These are phyloP conservation scores for Xerus rutilus DNA, from an alignment of 2,797 vertebrate species.

Conservation along the genomic window DNA sequence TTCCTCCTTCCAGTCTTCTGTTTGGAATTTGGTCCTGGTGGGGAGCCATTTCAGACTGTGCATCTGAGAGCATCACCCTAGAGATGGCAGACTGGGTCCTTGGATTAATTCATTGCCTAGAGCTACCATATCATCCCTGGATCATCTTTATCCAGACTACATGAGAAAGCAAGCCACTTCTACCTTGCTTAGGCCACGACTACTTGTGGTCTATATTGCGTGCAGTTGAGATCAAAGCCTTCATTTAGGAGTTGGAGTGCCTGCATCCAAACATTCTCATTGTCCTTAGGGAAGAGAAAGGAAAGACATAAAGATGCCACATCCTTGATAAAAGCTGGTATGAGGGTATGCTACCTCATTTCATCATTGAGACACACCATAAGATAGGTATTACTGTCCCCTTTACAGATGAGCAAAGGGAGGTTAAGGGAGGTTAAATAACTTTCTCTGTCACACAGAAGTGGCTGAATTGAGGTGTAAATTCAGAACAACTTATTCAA, in stretches of 20 bases:
- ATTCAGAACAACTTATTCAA: background rate
- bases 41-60: background rate
- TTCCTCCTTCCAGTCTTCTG: background rate
- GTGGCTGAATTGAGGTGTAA: background rate
- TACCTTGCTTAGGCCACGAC: background rate
- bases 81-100: background rate
- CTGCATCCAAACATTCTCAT: background rate
- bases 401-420: background rate
- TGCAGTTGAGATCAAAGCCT: background rate
- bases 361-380: background rate
- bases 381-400: background rate
- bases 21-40: background rate
- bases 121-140: background rate
- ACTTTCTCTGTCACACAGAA: background rate
- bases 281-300: background rate
- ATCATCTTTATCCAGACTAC: background rate
- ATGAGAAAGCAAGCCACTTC: background rate
- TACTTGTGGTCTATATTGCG: background rate
- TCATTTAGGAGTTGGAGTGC: background rate
- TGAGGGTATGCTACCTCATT: background rate
- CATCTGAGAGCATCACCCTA: background rate
- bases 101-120: background rate
- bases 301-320: background rate
- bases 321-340: background rate
- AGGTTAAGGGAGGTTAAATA: background rate